Percentiles rank a stretch among this genome's conserved stretches.
Conservation (phyloP, 2,888 invertebrate genomes). For the Synanthedon andrenaeformis region DNA sequence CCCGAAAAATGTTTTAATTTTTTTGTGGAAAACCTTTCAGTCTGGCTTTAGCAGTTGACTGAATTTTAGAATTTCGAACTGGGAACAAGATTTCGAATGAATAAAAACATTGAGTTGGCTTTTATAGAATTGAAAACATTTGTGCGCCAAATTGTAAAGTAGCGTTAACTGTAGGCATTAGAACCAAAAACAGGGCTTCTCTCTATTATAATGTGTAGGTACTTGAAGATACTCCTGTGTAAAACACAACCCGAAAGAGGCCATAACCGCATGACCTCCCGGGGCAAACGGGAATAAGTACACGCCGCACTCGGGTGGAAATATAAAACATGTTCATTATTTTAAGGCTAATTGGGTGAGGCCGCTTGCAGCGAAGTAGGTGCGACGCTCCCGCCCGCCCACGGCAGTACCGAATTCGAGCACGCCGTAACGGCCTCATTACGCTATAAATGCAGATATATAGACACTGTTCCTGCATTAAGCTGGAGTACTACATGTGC, state of each 20-base stretch:
- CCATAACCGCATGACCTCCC: conserved; percentile 58
- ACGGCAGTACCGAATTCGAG: conserved; percentile 58
- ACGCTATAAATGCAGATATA: conserved; percentile 43
- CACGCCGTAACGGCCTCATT: conserved; percentile 52
- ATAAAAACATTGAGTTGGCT: too few relatives aligned
- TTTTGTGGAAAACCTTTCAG: too few relatives aligned
- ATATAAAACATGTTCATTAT: conserved; percentile 72
- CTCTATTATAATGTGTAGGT: conserved; percentile 7
- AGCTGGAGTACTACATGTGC: conserved; percentile 37
- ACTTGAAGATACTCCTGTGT: conserved; percentile 45
- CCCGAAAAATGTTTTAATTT: too few relatives aligned
- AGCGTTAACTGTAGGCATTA: not conserved
- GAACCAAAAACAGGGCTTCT: not conserved
- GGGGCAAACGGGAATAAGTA: conserved; percentile 62
- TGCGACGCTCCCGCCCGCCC: conserved; percentile 54
- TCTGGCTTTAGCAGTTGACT: too few relatives aligned
- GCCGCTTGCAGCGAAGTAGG: conserved; percentile 62
- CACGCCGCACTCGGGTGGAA: conserved; percentile 63
- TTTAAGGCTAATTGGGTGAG: conserved; percentile 69
- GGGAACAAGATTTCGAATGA: too few relatives aligned
- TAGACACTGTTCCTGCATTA: conserved; percentile 64
- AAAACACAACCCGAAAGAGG: conserved; percentile 32
- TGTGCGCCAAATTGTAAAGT: too few relatives aligned
- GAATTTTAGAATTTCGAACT: too few relatives aligned
- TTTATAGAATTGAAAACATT: too few relatives aligned